phyloP scores from a whole-genome alignment of 2,888 invertebrate species.

The Sphinx pinastri region DNA sequence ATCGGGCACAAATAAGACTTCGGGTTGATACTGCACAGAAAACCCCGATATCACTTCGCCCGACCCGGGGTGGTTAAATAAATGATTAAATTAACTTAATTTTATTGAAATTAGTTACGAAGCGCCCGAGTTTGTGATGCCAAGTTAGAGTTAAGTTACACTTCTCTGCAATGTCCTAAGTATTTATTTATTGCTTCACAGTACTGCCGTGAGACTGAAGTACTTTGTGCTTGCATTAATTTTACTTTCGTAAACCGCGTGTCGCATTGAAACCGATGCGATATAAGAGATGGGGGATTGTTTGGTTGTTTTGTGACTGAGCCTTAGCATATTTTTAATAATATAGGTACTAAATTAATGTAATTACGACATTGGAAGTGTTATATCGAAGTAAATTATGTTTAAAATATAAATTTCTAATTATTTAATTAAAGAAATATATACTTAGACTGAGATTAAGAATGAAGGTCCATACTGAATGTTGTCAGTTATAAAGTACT shows the following conservation, averaged over 20 bases:
- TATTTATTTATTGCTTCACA: slow-evolving; percentile 15
- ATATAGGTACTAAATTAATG: no score
- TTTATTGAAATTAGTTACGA: not conserved
- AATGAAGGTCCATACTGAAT: no score
- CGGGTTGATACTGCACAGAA: not conserved
- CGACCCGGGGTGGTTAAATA: not conserved
- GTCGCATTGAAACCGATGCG: not conserved
- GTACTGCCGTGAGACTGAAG: not conserved
- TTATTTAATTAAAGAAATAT: no score
- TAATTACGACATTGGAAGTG: no score
- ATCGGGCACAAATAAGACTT: no score
- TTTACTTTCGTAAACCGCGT: not conserved
- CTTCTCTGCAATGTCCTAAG: not conserved
- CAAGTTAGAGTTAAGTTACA: slow-evolving; percentile 2
- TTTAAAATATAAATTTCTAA: no score
- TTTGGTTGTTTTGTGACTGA: no score
- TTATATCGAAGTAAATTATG: no score
- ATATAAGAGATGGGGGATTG: not conserved
- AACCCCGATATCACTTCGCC: not conserved
- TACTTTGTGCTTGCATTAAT: slow-evolving; percentile 8
- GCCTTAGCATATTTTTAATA: no score
- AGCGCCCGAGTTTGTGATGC: not conserved
- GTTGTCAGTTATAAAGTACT: no score
- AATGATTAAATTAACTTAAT: not conserved
- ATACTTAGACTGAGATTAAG: no score